Conservation (phyloP, 2,888 invertebrate genomes). For the Metopia argyrocephala region DNA sequence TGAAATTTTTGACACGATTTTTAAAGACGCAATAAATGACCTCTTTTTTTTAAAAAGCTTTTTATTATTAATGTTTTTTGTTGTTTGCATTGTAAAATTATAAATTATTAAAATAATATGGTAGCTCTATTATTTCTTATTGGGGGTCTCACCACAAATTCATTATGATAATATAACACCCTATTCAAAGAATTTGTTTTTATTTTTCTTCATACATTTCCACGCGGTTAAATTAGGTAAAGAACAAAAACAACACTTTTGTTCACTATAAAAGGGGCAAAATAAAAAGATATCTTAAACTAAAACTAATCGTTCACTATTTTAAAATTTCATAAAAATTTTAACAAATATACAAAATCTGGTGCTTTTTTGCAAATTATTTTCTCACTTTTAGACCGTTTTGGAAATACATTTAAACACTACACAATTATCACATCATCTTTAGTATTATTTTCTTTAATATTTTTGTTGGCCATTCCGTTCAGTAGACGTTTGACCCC, state of each 20-base stretch:
- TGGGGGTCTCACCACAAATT: background rate
- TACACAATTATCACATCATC: constrained; percentile 4
- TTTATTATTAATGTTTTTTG: constrained; percentile 6
- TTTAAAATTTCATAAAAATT: background rate
- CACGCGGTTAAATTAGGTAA: constrained; percentile 51
- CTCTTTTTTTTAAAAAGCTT: constrained; percentile 22
- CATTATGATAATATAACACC: constrained; percentile 8
- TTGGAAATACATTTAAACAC: background rate
- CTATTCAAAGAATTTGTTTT: constrained; percentile 9
- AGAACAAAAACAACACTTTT: constrained; percentile 56
- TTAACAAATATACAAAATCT: background rate
- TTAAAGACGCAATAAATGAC: constrained; percentile 57
- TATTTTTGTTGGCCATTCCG: constrained; percentile 16
- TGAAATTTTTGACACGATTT: constrained; percentile 53
- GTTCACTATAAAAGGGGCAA: constrained; percentile 61
- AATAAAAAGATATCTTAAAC: constrained; percentile 17
- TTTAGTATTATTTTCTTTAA: constrained; percentile 19
- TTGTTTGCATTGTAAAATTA: background rate
- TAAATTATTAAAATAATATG: constrained; percentile 9
- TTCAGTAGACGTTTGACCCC: constrained; percentile 7
- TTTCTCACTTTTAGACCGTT: constrained; percentile 8
- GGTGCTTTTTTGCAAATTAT: background rate
- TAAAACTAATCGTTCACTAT: background rate
- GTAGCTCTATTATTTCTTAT: constrained; percentile 10
- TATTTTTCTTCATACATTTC: constrained; percentile 30